Evolutionary conservation across 2,888 invertebrate genomes (phyloP), one percentile per base, ranked within the genome.

Genomic region (Phortica okadai): DNA sequence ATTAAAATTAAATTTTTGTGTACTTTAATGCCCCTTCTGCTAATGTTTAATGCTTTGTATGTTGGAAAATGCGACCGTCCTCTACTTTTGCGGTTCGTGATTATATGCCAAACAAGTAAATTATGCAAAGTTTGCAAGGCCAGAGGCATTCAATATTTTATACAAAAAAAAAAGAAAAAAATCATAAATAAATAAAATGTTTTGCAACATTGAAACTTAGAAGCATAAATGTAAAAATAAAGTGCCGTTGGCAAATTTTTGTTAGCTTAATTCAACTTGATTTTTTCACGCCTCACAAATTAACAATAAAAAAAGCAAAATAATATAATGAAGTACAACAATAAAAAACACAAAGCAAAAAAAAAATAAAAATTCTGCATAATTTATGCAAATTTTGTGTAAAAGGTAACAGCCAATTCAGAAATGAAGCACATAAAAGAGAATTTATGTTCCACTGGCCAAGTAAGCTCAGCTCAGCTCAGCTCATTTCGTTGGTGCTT

Each of bases 381-480:
- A 50, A 50, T 50, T 50, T 14, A 50, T 11, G 14, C 10, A 50
- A 50, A 50, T 11, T 14, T 50, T 14, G 2, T 14, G 8, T 8
- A 8, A 50, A 50, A 14, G 50, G 8, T 11, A 50, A 50, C 8
- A 50, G 8, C 50, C 50, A 50, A 50, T 50, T 50, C 14, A 50
- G 50, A 50, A 50, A 50, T 73, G 58, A 77, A 74, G 78, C 78
- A 82, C 75, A 74, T 75, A 73, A 73, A 78, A 78, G 78, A 80
- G 2, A 50, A 50, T 50, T 50, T 50, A 50, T 50, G 14, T 50
- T 50, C 10, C 1, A 50, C 50, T 50, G 74, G 50, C 74, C 78
- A 76, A 79, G 82, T 83, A 33, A 16, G 6, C 16, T 8, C 6
- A 25, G 25, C 25, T 33, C 66, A 14, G n/a, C 16, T 16, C 54